Percentiles rank a stretch among this genome's conserved stretches.
These are phyloP conservation scores for Halichoerus grypus DNA, from an alignment of 2,113 vertebrate genomes.

Conservation along the genomic window DNA sequence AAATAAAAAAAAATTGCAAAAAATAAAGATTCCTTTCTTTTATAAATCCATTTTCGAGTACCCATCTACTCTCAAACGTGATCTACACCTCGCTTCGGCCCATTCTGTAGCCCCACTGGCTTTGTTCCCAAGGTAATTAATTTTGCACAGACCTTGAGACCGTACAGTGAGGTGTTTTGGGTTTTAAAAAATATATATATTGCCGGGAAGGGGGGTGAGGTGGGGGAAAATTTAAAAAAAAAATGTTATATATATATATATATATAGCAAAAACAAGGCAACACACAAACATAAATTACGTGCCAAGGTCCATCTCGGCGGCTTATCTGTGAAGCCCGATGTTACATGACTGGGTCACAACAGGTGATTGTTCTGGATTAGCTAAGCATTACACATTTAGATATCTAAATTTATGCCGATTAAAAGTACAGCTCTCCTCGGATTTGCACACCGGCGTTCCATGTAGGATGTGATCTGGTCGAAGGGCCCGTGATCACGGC, in stretches of 20 bases:
- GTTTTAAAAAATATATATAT: neutral
- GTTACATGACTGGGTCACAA: neutral
- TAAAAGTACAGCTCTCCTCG: neutral
- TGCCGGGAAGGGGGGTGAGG: neutral
- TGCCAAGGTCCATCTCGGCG: neutral
- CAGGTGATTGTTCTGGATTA: neutral
- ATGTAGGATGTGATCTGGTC: neutral
- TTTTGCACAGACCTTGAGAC: conserved; percentile 22
- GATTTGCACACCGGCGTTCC: neutral
- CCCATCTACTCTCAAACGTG: neutral
- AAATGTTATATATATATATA: neutral
- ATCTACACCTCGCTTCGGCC: neutral
- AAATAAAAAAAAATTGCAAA: neutral
- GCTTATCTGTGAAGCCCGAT: neutral
- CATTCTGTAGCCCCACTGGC: neutral
- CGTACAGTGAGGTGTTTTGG: neutral
- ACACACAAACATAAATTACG: neutral
- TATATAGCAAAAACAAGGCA: neutral
- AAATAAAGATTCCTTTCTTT: neutral
- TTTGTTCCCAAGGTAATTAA: neutral
- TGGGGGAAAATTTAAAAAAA: neutral
- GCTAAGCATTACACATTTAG: neutral
- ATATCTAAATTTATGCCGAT: neutral
- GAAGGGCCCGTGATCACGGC: neutral
- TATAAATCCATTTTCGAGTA: neutral